phyloP scores from a whole-genome alignment of 2,888 invertebrate species.

The Atethmia centrago region DNA sequence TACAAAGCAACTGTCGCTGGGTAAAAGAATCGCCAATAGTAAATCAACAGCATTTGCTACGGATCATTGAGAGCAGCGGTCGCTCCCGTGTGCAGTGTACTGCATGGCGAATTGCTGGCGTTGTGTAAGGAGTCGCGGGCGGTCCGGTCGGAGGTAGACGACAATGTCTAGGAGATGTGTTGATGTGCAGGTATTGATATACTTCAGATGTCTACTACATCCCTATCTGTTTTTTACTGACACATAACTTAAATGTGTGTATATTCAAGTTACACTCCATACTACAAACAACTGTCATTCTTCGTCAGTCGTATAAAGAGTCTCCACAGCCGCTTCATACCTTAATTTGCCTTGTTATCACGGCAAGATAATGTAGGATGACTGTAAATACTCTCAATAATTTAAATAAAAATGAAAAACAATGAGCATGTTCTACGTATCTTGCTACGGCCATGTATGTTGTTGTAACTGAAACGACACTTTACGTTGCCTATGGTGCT shows the following conservation, averaged over 20 bases:
- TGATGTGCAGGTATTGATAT: neutral
- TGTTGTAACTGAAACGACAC: no score
- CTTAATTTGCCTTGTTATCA: no score
- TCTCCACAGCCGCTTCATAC: no score
- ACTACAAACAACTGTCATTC: no score
- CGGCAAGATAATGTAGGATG: no score
- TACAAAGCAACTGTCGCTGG: constrained; percentile 34
- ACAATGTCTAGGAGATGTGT: neutral
- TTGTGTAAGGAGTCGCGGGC: constrained; percentile 40
- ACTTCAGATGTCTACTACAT: neutral
- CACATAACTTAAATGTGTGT: no score
- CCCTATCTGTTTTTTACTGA: no score
- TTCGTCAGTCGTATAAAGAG: no score
- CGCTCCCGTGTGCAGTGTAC: constrained; percentile 65
- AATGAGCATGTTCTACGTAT: neutral
- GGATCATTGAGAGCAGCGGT: constrained; percentile 70
- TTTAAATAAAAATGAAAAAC: neutral
- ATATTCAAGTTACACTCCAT: no score
- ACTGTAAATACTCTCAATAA: neutral
- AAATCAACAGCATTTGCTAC: constrained; percentile 83
- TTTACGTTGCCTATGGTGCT: no score
- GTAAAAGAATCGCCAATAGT: constrained; percentile 69
- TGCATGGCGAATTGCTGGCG: constrained; percentile 38
- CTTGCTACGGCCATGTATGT: neutral
- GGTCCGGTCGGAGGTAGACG: constrained; percentile 22